Conservation (phyloP, 2,113 vertebrate species). For the Collichthys lucidus region DNA sequence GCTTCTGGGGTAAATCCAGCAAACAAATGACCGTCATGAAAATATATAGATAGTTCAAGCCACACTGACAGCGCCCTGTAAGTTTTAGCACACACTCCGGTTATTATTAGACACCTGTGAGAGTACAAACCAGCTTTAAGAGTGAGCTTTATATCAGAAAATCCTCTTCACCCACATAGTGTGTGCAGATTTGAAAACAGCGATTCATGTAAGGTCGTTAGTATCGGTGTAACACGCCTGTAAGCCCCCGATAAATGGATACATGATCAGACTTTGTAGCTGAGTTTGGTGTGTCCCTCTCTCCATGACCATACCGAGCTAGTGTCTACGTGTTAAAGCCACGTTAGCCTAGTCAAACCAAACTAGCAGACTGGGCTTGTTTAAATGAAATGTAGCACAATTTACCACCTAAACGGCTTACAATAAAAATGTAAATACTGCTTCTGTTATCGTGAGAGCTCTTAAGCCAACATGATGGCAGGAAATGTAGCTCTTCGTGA, state of each 20-base stretch:
- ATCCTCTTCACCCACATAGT: neutral
- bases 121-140: neutral
- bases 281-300: neutral
- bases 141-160: neutral
- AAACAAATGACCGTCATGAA: neutral
- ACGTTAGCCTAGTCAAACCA: conserved; percentile 7
- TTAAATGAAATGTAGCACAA: neutral
- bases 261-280: neutral
- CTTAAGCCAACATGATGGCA: neutral
- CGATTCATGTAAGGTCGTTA: neutral
- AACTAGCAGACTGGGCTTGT: neutral
- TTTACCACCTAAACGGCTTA: neutral
- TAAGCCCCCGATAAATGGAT: neutral
- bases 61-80: no score
- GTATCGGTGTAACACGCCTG: accelerated
- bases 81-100: no score
- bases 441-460: neutral
- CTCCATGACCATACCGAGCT: neutral
- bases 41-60: neutral
- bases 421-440: neutral
- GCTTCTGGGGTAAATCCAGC: neutral
- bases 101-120: neutral
- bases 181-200: neutral
- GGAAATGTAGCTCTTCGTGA: neutral
- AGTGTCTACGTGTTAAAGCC: neutral